These are phyloP conservation scores for Eonycteris spelaea DNA, from an alignment of 2,113 vertebrate genomes.

Conservation along the genomic window DNA sequence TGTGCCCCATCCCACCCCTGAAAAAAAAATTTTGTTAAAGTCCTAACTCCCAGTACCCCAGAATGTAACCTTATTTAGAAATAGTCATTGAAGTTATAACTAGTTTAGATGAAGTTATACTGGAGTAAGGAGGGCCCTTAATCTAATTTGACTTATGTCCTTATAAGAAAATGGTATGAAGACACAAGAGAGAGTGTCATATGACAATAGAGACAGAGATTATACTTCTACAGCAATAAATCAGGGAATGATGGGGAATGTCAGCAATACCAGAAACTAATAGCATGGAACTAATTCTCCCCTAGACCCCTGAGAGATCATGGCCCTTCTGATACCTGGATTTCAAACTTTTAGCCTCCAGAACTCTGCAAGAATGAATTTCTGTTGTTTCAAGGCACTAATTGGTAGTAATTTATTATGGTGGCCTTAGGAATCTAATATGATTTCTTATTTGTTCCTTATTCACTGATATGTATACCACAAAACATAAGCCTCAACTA, in stretches of 20 bases:
- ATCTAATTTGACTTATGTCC: neutral
- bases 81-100: neutral
- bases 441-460: neutral
- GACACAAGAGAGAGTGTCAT: neutral
- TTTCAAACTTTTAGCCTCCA: neutral
- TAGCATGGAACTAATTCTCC: neutral
- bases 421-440: neutral
- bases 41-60: neutral
- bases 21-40: neutral
- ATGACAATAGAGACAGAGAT: neutral
- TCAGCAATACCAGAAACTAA: neutral
- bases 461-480: neutral
- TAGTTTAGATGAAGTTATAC: neutral
- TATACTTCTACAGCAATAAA: neutral
- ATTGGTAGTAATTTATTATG: neutral
- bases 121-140: neutral
- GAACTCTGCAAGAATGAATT: neutral
- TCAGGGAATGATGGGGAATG: neutral
- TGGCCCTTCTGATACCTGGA: neutral
- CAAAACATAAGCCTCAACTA: neutral
- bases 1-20: neutral
- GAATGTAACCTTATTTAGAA: neutral
- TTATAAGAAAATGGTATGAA: neutral
- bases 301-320: neutral
- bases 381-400: neutral